Conservation (phyloP, 2,888 invertebrate genomes). For the Drosophila prolongata region DNA sequence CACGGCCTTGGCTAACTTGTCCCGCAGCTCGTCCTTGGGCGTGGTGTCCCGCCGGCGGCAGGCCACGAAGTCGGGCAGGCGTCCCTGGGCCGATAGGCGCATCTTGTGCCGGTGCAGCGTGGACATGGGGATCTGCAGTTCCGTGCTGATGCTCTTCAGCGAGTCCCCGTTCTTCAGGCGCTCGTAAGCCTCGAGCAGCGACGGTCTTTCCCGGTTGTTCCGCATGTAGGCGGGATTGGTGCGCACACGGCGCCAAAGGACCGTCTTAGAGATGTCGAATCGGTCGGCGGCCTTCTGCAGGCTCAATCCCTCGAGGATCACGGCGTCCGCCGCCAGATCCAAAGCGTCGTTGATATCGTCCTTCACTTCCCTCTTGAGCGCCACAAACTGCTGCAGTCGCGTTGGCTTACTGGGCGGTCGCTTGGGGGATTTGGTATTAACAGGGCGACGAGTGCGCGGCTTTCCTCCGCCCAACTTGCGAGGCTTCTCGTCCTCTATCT, state of each 20-base stretch:
- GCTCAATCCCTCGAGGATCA: slow-evolving; percentile 82
- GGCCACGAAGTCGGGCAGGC: slow-evolving; percentile 81
- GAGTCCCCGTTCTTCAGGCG: slow-evolving; percentile 83
- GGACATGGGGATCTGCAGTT: slow-evolving; percentile 84
- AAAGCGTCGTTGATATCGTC: slow-evolving; percentile 74
- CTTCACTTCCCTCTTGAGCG: slow-evolving; percentile 58
- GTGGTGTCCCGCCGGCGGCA: slow-evolving; percentile 82
- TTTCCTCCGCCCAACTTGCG: slow-evolving; percentile 49
- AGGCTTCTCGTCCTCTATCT: slow-evolving; percentile 58
- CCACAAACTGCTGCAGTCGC: slow-evolving; percentile 51
- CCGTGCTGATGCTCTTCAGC: slow-evolving; percentile 83
- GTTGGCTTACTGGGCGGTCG: slow-evolving; percentile 40
- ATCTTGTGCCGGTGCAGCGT: slow-evolving; percentile 84
- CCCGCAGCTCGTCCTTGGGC: slow-evolving; percentile 82
- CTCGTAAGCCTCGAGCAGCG: slow-evolving; percentile 81
- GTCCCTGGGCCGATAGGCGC: slow-evolving; percentile 81
- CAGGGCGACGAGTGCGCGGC: slow-evolving; percentile 41
- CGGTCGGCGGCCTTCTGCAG: slow-evolving; percentile 83
- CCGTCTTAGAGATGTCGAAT: slow-evolving; percentile 83
- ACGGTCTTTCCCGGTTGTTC: slow-evolving; percentile 81
- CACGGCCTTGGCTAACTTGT: slow-evolving; percentile 82
- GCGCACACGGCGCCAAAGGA: slow-evolving; percentile 83
- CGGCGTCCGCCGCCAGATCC: slow-evolving; percentile 82
- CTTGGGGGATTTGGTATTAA: slow-evolving; percentile 36
- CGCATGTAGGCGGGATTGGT: slow-evolving; percentile 83